Conservation (phyloP, 2,888 invertebrate genomes). For the Cheilosia variabilis region DNA sequence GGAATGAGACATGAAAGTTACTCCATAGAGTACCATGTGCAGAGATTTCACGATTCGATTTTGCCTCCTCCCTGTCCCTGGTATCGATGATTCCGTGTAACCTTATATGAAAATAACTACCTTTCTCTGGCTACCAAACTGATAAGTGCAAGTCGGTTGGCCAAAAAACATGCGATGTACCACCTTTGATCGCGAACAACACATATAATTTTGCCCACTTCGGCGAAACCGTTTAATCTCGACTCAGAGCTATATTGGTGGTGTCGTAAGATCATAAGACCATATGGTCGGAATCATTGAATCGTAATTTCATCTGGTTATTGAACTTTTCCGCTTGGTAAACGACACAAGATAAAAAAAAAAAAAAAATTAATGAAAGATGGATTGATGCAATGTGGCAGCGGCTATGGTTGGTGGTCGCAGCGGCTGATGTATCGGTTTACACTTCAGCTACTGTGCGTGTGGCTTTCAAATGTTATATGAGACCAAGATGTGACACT, state of each 20-base stretch:
- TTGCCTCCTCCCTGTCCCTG: background rate
- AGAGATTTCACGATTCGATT: conserved; percentile 29
- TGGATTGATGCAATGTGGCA: conserved; percentile 46
- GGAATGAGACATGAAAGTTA: conserved; percentile 60
- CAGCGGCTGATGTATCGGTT: conserved; percentile 43
- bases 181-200: conserved; percentile 33
- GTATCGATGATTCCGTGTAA: conserved; percentile 66
- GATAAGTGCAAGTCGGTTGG: conserved; percentile 48
- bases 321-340: conserved; percentile 49
- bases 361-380: conserved; percentile 24
- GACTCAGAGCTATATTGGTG: conserved; percentile 16
- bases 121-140: conserved; percentile 61
- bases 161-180: conserved; percentile 37
- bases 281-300: conserved; percentile 40
- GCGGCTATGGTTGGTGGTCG: conserved; percentile 20
- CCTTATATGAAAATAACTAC: conserved; percentile 58
- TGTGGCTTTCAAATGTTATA: conserved; percentile 58
- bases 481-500: conserved; percentile 45
- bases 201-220: conserved; percentile 26
- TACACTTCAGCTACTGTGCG: conserved; percentile 37
- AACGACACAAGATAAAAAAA: conserved; percentile 10
- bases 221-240: conserved; percentile 31
- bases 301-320: conserved; percentile 70
- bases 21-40: conserved; percentile 5
- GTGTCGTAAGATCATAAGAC: conserved; percentile 47